Percentiles rank a stretch among this genome's conserved stretches.
phyloP scores from a whole-genome alignment of 2,797 vertebrate species.

The Sardinella longiceps region DNA sequence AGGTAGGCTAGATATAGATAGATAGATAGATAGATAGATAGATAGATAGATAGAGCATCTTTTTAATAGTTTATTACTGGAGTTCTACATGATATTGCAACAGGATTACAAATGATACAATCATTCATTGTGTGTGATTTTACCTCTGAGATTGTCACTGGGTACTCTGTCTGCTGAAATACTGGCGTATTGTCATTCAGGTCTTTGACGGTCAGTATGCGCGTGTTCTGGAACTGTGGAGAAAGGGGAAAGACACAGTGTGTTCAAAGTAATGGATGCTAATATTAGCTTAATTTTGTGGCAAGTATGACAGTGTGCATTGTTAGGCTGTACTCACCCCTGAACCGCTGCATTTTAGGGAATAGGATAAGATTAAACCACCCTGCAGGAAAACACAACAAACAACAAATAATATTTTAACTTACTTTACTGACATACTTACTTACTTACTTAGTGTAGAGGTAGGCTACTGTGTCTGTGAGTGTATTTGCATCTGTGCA shows the following conservation, averaged over 20 bases:
- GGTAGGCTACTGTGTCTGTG: too few relatives aligned
- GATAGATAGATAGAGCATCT: too few relatives aligned
- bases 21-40: too few relatives aligned
- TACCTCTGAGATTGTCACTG: constrained; percentile 67
- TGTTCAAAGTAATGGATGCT: too few relatives aligned
- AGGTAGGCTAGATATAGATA: too few relatives aligned
- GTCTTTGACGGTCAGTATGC: constrained; percentile 56
- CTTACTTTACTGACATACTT: too few relatives aligned
- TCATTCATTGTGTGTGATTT: background rate
- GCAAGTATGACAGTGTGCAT: background rate
- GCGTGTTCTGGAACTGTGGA: constrained; percentile 57
- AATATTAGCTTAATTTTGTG: background rate
- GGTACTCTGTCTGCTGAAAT: constrained; percentile 63
- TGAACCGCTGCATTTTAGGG: constrained; percentile 46
- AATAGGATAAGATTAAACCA: constrained; percentile 54
- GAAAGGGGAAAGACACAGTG: background rate
- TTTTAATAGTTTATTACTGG: too few relatives aligned
- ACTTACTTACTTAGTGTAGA: background rate
- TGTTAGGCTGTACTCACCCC: constrained; percentile 48
- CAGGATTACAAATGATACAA: too few relatives aligned
- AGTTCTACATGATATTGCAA: too few relatives aligned
- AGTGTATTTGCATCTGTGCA: background rate
- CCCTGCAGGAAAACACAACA: constrained; percentile 48
- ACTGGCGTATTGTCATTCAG: constrained; percentile 72
- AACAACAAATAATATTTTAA: too few relatives aligned